Evolutionary conservation across 2,888 invertebrate species (phyloP).

Genomic region (Petrolisthes cinctipes): DNA sequence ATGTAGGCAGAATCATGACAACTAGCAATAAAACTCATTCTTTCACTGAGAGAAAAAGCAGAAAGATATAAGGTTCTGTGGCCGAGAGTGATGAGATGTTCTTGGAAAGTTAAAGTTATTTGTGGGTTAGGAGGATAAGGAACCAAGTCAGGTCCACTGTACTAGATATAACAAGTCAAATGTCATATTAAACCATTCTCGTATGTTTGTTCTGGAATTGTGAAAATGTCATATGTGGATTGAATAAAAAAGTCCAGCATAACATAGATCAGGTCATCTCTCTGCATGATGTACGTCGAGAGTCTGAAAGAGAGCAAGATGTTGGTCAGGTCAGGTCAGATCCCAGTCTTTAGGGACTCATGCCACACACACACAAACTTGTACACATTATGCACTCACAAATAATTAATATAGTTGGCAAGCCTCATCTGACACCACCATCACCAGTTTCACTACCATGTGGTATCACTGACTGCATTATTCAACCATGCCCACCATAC

Average conservation of each 20-base stretch:
- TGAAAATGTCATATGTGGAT: too few species aligned
- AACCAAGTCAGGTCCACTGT: background rate
- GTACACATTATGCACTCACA: background rate
- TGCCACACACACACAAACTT: slow-evolving; percentile 1
- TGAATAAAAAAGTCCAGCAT: background rate
- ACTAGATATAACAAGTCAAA: background rate
- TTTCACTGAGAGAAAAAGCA: background rate
- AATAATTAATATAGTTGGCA: background rate
- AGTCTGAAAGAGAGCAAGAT: background rate
- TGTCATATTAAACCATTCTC: too few species aligned
- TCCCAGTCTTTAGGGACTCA: background rate
- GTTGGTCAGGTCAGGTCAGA: background rate
- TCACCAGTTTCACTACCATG: slow-evolving; percentile 34
- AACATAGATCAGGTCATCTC: background rate
- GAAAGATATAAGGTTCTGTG: background rate
- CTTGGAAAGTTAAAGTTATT: background rate
- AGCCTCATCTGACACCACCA: slow-evolving; percentile 19
- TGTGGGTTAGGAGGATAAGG: slow-evolving; percentile 16
- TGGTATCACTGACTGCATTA: slow-evolving; percentile 28
- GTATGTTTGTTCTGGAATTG: too few species aligned
- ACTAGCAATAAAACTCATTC: background rate
- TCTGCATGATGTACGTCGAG: slow-evolving; percentile 5
- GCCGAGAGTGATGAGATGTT: background rate
- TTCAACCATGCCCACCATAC: slow-evolving; percentile 36
- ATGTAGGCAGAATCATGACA: background rate